A percentile compares a stretch with the other conserved stretches of the same genome.
Conservation (phyloP, 2,113 vertebrate genomes). For the Neotragus moschatus region DNA sequence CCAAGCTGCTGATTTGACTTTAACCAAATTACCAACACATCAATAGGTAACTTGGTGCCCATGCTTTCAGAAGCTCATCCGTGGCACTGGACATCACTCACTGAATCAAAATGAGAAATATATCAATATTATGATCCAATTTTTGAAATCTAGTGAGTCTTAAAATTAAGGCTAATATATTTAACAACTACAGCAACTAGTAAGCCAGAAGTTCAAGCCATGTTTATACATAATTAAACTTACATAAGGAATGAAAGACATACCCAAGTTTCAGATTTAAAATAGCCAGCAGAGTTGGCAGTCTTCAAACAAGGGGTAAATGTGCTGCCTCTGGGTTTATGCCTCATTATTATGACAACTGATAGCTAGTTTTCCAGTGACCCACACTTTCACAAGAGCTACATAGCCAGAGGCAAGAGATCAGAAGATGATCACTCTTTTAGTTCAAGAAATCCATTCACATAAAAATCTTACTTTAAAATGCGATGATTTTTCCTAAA, state of each 20-base stretch:
- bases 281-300: background rate
- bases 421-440: background rate
- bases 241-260: background rate
- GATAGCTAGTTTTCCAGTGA: background rate
- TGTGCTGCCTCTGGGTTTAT: background rate
- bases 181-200: conserved; percentile 24
- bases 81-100: conserved; percentile 72
- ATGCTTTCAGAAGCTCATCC: conserved; percentile 63
- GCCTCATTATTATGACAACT: conserved; percentile 5
- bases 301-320: conserved; percentile 1
- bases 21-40: conserved; percentile 70
- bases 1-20: conserved; percentile 59
- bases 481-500: background rate
- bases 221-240: background rate
- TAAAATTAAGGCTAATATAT: conserved; percentile 47
- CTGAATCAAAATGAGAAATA: conserved; percentile 74
- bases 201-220: conserved; percentile 26
- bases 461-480: background rate
- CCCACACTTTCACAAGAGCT: background rate
- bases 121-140: conserved; percentile 60
- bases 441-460: background rate
- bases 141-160: conserved; percentile 53
- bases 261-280: conserved; percentile 7
- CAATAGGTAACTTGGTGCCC: conserved; percentile 62
- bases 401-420: background rate